Evolutionary conservation across 2,888 invertebrate genomes (phyloP).

Genomic region (Cephus sareptanus): DNA sequence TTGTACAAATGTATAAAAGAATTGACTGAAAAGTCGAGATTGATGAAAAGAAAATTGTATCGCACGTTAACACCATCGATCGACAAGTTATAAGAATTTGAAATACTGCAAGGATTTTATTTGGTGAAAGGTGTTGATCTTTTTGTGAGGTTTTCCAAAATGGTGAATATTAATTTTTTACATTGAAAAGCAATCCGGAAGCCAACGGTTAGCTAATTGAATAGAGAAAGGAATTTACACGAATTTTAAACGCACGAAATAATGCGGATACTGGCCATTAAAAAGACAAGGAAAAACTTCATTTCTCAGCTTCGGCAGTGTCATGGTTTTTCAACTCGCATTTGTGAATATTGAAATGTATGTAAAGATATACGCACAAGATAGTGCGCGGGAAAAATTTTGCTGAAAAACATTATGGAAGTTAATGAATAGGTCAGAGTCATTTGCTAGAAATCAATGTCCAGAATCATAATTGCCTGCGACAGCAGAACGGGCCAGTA

Average conservation of each 20-base stretch:
- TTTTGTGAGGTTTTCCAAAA: background rate
- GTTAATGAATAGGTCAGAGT: no score
- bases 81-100: background rate
- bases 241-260: background rate
- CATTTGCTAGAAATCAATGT: no score
- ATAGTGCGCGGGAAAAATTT: background rate
- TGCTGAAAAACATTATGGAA: no score
- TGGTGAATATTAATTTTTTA: background rate
- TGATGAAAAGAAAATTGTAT: background rate
- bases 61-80: background rate
- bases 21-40: constrained; percentile 2
- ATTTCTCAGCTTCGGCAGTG: background rate
- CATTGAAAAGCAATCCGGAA: background rate
- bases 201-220: background rate
- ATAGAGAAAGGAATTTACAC: background rate
- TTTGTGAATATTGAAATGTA: background rate
- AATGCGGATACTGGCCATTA: background rate
- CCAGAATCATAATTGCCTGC: no score
- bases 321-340: background rate
- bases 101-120: background rate
- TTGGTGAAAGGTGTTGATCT: background rate
- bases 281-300: background rate
- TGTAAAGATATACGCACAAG: background rate
- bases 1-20: constrained; percentile 13
- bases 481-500: no score